These are phyloP conservation scores for Echinarachnius parma DNA, from an alignment of 53 echinoderm and acorn worm species.

Conservation along the genomic window DNA sequence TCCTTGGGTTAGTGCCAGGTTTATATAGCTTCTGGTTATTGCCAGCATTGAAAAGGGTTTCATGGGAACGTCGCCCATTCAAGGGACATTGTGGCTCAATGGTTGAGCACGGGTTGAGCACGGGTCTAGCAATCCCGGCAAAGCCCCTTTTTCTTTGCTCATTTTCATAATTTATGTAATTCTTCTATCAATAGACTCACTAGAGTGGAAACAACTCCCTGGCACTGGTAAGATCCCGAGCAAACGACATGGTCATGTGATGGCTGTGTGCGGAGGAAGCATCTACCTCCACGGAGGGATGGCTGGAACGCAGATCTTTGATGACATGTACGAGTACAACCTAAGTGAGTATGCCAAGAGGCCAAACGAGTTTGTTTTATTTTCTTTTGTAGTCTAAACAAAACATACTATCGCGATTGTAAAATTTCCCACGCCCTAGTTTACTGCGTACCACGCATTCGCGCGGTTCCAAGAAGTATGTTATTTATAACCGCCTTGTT, in stretches of 20 bases:
- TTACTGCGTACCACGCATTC: too few species aligned
- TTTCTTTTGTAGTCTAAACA: background rate
- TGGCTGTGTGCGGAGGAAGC: conserved; percentile 79
- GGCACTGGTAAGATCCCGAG: conserved; percentile 71
- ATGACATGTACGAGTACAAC: conserved; percentile 75
- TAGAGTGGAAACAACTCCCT: conserved; percentile 71
- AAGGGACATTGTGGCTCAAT: too few species aligned
- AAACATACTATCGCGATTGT: too few species aligned
- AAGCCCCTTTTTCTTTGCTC: background rate
- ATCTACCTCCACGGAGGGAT: conserved; percentile 92
- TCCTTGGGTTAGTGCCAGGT: too few species aligned
- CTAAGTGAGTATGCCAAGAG: conserved; percentile 56
- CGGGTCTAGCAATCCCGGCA: too few species aligned
- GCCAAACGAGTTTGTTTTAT: background rate
- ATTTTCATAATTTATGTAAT: background rate
- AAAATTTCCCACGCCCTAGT: too few species aligned
- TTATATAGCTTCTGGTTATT: too few species aligned
- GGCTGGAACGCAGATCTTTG: conserved; percentile 67
- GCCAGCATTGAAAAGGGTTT: too few species aligned
- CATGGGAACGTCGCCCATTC: too few species aligned
- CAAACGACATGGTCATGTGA: conserved; percentile 89
- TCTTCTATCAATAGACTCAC: conserved; percentile 28
- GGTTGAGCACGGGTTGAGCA: too few species aligned
- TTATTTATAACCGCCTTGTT: too few species aligned
- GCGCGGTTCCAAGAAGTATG: too few species aligned